Base-by-base conservation (phyloP, 2,888 invertebrate genomes). In the Drosophila neotestacea region DNA sequence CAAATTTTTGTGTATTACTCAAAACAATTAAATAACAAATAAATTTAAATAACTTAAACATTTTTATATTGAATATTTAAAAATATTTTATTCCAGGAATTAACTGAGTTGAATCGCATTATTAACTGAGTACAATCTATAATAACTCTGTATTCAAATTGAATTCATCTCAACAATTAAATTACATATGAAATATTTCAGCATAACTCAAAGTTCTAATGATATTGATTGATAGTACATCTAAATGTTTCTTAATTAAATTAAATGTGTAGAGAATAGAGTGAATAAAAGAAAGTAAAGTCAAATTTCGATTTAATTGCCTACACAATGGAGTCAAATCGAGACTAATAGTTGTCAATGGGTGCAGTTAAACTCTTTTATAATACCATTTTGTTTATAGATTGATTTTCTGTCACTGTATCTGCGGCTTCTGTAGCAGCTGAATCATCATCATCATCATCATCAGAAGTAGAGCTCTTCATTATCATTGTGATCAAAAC, bases 401-500 rank as follows among this genome's bases (percentile, higher is more conserved):
- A 70, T 69, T 42, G 50, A 55, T 60, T 28, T 54, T n/a, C 38
- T 3, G 7, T 42, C 11, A 16, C 13, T 39, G 39, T 48, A 34
- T 34, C 28, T 47, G 27, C 22, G 32, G 42, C 68, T 65, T 46
- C 65, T 70, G 63, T 42, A 41, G 72, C 68, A 77, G 61, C 77
- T 86, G 86, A 81, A 81, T 86, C 87, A 73, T 72, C 82, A 48
- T 38, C 34, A 46, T n/a, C 50, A 52, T 11, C 38, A 39, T 5
- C 44, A 42, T 5, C 11, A 10, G 13, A 6, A 32, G 7, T 6
- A 32, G 63, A 64, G 51, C 67, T 72, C 75, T 70, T 73, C 71
- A 82, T 79, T 81, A 82, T 82, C 68, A 71, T 72, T 68, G 58
- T 66, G 81, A 88, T 85, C 88, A 46, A 59, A 65, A 39, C 71